Evolutionary conservation across 2,797 vertebrate species (phyloP).

Genomic region (Liparis tanakae): DNA sequence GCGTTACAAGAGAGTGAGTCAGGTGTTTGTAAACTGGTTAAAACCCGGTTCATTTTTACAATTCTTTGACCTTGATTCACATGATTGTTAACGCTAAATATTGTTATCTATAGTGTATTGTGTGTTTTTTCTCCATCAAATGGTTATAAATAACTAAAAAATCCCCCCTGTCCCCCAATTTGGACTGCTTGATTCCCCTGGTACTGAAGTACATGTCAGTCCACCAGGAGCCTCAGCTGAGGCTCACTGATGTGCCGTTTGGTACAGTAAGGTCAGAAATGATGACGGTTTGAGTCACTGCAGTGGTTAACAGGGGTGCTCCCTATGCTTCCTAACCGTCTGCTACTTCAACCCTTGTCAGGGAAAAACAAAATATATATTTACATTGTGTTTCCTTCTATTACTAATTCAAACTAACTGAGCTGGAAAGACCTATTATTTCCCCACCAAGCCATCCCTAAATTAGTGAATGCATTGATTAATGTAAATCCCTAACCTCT

Average conservation of each 20-base stretch:
- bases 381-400: not conserved
- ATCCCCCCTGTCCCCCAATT: not conserved
- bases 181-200: not conserved
- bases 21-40: conserved; percentile 55
- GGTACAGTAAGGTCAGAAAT: not conserved
- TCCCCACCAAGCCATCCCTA: conserved; percentile 1
- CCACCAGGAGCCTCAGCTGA: not conserved
- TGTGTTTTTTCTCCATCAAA: not conserved
- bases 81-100: conserved; percentile 16
- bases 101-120: not conserved
- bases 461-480: conserved; percentile 34
- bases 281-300: not conserved
- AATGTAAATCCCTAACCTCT: conserved; percentile 34
- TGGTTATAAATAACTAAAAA: conserved; percentile 9
- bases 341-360: not conserved
- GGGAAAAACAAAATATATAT: not conserved
- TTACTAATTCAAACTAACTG: conserved; percentile 24
- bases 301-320: not conserved
- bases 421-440: conserved; percentile 11
- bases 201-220: not conserved
- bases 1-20: conserved; percentile 12
- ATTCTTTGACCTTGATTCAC: not conserved
- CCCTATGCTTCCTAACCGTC: not conserved
- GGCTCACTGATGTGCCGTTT: not conserved
- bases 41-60: conserved; percentile 5